phyloP scores from a whole-genome alignment of 2,797 vertebrate species.

The Catharus ustulatus region DNA sequence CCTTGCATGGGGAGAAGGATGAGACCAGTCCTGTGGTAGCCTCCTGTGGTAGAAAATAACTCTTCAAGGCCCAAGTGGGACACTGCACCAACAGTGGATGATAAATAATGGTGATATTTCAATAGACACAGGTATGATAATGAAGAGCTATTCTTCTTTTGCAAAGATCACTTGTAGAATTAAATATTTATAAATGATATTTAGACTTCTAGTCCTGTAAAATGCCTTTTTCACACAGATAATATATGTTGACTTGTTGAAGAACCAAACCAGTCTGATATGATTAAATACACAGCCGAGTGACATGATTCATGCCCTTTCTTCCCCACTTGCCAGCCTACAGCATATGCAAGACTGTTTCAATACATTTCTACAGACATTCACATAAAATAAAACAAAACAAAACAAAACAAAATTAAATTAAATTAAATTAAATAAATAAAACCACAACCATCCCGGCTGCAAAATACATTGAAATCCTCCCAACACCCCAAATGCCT shows the following conservation, averaged over 20 bases:
- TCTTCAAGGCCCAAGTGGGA: conserved; percentile 2
- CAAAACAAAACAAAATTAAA: background rate
- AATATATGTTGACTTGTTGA: conserved; percentile 74
- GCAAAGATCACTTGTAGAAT: conserved; percentile 72
- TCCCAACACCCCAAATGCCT: background rate
- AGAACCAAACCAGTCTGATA: conserved; percentile 69
- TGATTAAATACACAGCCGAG: conserved; percentile 63
- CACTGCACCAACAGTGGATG: conserved; percentile 51
- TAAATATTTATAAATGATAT: conserved; percentile 79
- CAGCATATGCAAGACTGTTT: background rate
- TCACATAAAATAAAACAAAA: background rate
- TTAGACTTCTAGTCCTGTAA: conserved; percentile 67
- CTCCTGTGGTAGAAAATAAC: background rate
- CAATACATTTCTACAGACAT: background rate
- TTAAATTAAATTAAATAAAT: background rate
- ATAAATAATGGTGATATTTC: conserved; percentile 75
- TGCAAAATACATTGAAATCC: conserved; percentile 2
- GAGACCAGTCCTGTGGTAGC: background rate
- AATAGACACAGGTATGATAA: conserved; percentile 72
- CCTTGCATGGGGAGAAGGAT: background rate
- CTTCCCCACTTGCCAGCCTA: conserved; percentile 6
- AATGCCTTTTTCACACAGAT: conserved; percentile 68
- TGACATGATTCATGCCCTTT: conserved; percentile 67
- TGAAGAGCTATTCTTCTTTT: conserved; percentile 72
- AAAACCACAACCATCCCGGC: background rate